Percentiles rank a stretch among this genome's conserved stretches.
Evolutionary conservation across 2,797 vertebrate genomes (phyloP).

Genomic region (Myotis pilosus): DNA sequence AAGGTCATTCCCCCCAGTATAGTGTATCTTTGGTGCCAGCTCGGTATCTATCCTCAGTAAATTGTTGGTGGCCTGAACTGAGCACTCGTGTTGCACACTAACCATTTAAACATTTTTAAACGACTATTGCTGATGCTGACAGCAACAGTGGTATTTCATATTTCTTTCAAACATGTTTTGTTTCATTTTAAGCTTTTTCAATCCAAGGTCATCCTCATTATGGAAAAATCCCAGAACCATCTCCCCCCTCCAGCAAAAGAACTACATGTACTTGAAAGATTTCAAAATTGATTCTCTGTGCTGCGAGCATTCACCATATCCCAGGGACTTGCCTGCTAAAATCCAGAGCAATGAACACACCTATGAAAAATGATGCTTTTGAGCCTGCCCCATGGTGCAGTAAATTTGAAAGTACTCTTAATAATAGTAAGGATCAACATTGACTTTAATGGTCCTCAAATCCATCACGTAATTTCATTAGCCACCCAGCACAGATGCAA

Average conservation of each 20-base stretch:
- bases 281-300: constrained; percentile 76
- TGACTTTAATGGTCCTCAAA: constrained; percentile 89
- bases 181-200: constrained; percentile 57
- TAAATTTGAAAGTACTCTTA: constrained; percentile 89
- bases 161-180: constrained; percentile 47
- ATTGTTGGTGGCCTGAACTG: neutral
- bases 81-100: neutral
- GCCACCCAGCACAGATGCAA: constrained; percentile 84
- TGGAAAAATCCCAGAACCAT: constrained; percentile 57
- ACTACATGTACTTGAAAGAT: constrained; percentile 61
- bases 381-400: constrained; percentile 81
- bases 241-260: constrained; percentile 61
- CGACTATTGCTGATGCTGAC: neutral
- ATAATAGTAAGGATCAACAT: constrained; percentile 88
- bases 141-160: neutral
- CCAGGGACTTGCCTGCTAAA: constrained; percentile 51
- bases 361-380: constrained; percentile 87
- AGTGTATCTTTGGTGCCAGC: neutral
- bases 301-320: constrained; percentile 53
- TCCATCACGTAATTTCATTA: constrained; percentile 88
- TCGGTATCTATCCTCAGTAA: neutral
- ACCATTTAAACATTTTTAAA: constrained; percentile 20
- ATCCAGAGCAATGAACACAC: constrained; percentile 77
- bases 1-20: neutral
- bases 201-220: constrained; percentile 65